phyloP scores from a whole-genome alignment of 64 coral and sea anemone genomes.

The Dendrophyllia cribrosa region DNA sequence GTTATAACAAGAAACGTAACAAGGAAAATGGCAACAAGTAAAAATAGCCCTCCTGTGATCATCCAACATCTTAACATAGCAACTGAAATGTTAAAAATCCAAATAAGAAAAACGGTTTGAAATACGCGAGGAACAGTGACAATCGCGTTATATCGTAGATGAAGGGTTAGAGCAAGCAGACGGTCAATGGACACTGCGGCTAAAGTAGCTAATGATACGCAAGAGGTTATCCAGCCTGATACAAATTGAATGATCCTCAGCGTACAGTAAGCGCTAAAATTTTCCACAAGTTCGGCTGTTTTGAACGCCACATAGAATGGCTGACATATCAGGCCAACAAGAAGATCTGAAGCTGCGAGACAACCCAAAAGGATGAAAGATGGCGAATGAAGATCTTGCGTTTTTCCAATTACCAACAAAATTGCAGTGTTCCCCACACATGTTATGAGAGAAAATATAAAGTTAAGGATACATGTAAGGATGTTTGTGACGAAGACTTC shows the following conservation, averaged over 20 bases:
- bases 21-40: not conserved
- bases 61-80: not conserved
- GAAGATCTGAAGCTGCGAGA: conserved; percentile 55
- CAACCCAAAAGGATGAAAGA: conserved; percentile 50
- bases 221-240: conserved; percentile 35
- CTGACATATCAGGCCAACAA: conserved; percentile 60
- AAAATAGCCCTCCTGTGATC: not conserved
- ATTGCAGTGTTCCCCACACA: not conserved
- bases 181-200: conserved; percentile 53
- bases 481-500: not conserved
- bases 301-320: conserved; percentile 52
- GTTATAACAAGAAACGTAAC: not conserved
- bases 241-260: conserved; percentile 26
- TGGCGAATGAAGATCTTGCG: conserved; percentile 42
- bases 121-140: conserved; percentile 49
- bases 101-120: conserved; percentile 1
- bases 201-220: conserved; percentile 47
- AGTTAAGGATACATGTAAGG: not conserved
- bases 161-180: conserved; percentile 57
- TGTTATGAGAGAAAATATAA: not conserved
- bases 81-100: conserved; percentile 28
- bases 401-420: not conserved
- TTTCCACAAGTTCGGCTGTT: conserved; percentile 35
- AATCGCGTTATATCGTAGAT: conserved; percentile 46
- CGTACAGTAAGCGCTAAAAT: conserved; percentile 19